Evolutionary conservation across 1,140 invertebrate species (phyloP).

Genomic region (Mactra quadrangularis): DNA sequence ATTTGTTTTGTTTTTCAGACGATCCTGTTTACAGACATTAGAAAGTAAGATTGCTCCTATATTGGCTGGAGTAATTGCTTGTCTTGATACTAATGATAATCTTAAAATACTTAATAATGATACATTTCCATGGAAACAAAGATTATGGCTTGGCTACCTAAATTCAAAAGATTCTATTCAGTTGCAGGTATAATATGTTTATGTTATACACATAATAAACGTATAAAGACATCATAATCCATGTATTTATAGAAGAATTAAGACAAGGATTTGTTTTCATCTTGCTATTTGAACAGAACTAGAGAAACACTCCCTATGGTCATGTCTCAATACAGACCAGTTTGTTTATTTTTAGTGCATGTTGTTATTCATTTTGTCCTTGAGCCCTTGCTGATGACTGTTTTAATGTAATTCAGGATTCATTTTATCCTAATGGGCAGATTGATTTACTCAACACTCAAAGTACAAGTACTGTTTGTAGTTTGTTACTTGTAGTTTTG

Average conservation of each 20-base stretch:
- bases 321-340: neutral
- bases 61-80: constrained; percentile 72
- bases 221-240: neutral
- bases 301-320: neutral
- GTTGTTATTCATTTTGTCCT: too few relatives aligned
- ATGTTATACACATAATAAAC: too few relatives aligned
- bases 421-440: too few relatives aligned
- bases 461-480: too few relatives aligned
- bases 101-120: constrained; percentile 65
- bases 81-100: constrained; percentile 73
- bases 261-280: neutral
- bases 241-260: neutral
- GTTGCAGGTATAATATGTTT: too few relatives aligned
- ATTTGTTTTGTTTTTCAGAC: too few relatives aligned
- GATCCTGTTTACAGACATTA: constrained; percentile 66
- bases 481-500: too few relatives aligned
- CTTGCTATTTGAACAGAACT: neutral
- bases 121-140: constrained; percentile 52
- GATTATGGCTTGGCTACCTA: constrained; percentile 28
- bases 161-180: constrained; percentile 22
- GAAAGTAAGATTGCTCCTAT: constrained; percentile 70
- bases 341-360: neutral
- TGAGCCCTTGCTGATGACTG: too few relatives aligned
- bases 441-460: too few relatives aligned
- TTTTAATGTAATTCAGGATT: too few relatives aligned